These are phyloP conservation scores for Dioctria rufipes DNA, from an alignment of 2,888 invertebrate genomes.

Conservation along the genomic window DNA sequence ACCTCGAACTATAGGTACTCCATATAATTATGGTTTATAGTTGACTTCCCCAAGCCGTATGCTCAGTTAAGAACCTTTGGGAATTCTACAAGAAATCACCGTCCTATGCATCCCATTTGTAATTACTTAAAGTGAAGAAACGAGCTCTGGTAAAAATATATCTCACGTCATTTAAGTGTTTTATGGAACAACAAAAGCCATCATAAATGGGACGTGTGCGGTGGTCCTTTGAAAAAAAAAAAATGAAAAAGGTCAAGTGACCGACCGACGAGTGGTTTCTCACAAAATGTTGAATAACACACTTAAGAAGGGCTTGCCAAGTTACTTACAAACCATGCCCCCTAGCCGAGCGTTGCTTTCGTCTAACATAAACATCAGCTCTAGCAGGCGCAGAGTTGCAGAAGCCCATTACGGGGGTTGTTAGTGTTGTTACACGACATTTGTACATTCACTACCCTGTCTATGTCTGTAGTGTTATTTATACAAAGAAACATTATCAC, in stretches of 20 bases:
- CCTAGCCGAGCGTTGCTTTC: neutral
- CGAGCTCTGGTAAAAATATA: constrained; percentile 4
- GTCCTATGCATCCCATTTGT: constrained; percentile 15
- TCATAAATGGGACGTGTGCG: constrained; percentile 2
- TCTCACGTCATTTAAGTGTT: constrained; percentile 30
- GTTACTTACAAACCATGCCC: neutral
- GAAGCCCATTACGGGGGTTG: neutral
- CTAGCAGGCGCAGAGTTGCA: neutral
- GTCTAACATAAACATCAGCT: neutral
- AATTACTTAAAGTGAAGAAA: constrained; percentile 45
- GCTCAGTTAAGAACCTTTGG: neutral
- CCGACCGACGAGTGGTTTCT: constrained; percentile 42
- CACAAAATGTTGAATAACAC: constrained; percentile 24
- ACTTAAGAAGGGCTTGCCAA: constrained; percentile 7
- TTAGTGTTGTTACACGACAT: neutral
- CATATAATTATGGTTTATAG: constrained; percentile 35
- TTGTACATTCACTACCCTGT: neutral
- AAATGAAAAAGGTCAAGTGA: constrained; percentile 44
- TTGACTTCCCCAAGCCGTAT: constrained; percentile 8
- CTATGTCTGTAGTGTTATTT: neutral
- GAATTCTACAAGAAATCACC: constrained; percentile 8
- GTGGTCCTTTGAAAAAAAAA: neutral
- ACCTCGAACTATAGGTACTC: neutral
- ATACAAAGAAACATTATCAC: constrained; percentile 21
- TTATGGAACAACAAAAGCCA: constrained; percentile 27